Base-by-base conservation (phyloP, 1,140 invertebrate genomes). In the Neotoxoptera formosana region DNA sequence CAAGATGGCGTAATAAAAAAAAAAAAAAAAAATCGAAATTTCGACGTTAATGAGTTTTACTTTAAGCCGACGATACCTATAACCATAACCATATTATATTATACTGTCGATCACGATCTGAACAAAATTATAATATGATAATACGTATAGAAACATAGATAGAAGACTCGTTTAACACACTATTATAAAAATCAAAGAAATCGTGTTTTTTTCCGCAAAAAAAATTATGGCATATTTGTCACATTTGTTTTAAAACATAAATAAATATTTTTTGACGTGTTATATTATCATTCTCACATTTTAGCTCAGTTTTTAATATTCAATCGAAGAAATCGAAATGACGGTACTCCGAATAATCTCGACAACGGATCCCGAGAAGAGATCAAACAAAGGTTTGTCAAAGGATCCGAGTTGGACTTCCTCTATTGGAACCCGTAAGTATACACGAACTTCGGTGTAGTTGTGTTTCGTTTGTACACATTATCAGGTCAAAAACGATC, bases 401-500 rank as follows among this genome's bases (percentile, higher is more conserved):
- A 86, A 14, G 83, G 83, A 36, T 25, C 41, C 9, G 7, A 23
- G 7, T 86, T 86, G 9, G 25, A 23, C 23, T 86, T 86, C 21
- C 41, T 86, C 83, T 86, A 86, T 45, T 86, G 41, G 7, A 86
- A 86, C 36, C 45, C 41, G 83, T 86, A 86, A 41, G 83, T 86
- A 45, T 41, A 8, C 25, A 60, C 9, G 2, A 21, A n/a, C 30
- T 67, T 67, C 3, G 30, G 6, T 1, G 36, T 83, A 83, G 7
- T 83, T 36, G n/a, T 83, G 17, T 83, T 36, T 83, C 2, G 21
- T 83, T 36, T 41, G 6, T 20, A 83, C 21, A 83, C 7, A 83
- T 81, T n/a, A 9, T 36, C 14, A 21, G 0, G 7, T 81, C 17
- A 36, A 81, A 83, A 81, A 81, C 34, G 14, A 34, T 81, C 20